Conservation (phyloP, 2,797 vertebrate genomes). For the Nothura maculosa region DNA sequence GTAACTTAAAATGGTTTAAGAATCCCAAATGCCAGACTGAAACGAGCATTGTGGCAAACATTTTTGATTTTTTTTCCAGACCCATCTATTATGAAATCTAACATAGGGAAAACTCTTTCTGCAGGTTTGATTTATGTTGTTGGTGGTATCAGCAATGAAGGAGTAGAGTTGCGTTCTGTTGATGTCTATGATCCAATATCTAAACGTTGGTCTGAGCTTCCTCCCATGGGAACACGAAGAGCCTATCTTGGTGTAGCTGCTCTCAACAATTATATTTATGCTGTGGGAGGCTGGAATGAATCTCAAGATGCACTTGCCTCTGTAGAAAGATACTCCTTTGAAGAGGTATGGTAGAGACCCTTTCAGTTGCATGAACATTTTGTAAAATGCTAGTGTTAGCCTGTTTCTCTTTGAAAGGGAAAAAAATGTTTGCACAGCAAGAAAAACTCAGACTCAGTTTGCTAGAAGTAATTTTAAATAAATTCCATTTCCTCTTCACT, state of each 20-base stretch:
- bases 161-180: conserved; percentile 91
- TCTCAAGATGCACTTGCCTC: conserved; percentile 92
- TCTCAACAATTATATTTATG: conserved; percentile 94
- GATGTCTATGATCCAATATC: conserved; percentile 94
- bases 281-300: conserved; percentile 96
- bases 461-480: background rate
- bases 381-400: background rate
- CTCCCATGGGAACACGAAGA: conserved; percentile 91
- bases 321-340: conserved; percentile 95
- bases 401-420: background rate
- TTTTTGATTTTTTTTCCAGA: background rate
- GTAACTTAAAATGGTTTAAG: background rate
- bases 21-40: background rate
- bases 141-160: conserved; percentile 94
- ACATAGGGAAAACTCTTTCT: conserved; percentile 40
- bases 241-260: conserved; percentile 94
- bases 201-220: conserved; percentile 92
- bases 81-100: background rate
- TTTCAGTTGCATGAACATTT: background rate
- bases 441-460: background rate
- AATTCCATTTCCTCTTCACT: background rate
- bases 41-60: background rate
- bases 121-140: conserved; percentile 95
- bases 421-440: background rate
- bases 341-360: conserved; percentile 85